Evolutionary conservation across 1,140 invertebrate species (phyloP).

Genomic region (Drosophila burlai): DNA sequence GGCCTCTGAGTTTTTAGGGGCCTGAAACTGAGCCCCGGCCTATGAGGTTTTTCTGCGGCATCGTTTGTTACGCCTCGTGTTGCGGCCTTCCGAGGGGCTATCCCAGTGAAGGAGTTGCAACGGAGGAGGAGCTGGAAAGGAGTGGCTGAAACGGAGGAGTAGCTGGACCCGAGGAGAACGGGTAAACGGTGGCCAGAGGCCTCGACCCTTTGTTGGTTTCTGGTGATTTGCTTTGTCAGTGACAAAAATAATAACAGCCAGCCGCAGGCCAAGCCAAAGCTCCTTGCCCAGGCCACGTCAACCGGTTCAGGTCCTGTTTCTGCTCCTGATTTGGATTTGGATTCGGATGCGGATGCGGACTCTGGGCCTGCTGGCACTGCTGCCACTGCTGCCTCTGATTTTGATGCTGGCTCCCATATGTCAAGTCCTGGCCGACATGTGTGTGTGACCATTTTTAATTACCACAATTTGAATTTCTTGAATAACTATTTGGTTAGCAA

Average conservation of each 20-base stretch:
- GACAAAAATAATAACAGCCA: slow-evolving; percentile 82
- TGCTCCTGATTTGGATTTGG: slow-evolving; percentile 30
- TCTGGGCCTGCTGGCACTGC: neutral
- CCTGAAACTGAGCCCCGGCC: slow-evolving; percentile 48
- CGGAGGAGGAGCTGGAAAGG: slow-evolving; percentile 5
- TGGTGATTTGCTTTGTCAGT: slow-evolving; percentile 83
- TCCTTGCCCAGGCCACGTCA: slow-evolving; percentile 36
- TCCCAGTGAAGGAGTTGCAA: neutral
- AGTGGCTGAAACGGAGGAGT: neutral
- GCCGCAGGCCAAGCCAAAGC: slow-evolving; percentile 66
- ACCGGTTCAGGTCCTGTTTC: slow-evolving; percentile 13
- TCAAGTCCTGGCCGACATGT: slow-evolving; percentile 56
- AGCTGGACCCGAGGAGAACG: slow-evolving; percentile 5
- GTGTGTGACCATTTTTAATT: slow-evolving; percentile 76
- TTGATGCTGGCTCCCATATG: slow-evolving; percentile 59
- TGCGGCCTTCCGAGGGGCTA: slow-evolving; percentile 8
- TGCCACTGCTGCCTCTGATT: slow-evolving; percentile 5
- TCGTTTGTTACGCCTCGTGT: slow-evolving; percentile 66
- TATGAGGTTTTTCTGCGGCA: slow-evolving; percentile 52
- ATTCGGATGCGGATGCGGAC: slow-evolving; percentile 10
- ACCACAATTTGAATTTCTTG: slow-evolving; percentile 83
- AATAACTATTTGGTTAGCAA: slow-evolving; percentile 81
- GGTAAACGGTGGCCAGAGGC: neutral
- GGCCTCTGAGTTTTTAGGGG: slow-evolving; percentile 25
- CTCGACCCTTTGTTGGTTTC: slow-evolving; percentile 73